Percentiles rank a stretch among this genome's conserved stretches.
Evolutionary conservation across 2,797 vertebrate species (phyloP).

Genomic region (Lagorchestes hirsutus): DNA sequence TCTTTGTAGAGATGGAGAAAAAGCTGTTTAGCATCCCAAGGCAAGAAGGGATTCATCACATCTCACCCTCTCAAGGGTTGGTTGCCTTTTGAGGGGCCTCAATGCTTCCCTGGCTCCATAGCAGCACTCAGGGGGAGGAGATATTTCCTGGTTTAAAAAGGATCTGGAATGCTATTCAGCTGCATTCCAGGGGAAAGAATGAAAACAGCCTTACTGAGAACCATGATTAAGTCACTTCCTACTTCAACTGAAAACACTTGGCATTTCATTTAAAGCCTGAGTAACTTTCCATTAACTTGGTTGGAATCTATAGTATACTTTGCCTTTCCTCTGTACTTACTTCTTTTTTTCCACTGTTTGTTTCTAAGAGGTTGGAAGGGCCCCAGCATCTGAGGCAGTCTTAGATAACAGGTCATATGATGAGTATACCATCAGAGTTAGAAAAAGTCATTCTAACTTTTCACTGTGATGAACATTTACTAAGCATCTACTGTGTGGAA

Average conservation of each 20-base stretch:
- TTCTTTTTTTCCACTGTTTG: not conserved
- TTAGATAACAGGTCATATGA: not conserved
- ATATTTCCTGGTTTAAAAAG: constrained; percentile 31
- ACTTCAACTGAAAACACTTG: constrained; percentile 31
- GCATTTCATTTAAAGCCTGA: constrained; percentile 33
- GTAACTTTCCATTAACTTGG: constrained; percentile 29
- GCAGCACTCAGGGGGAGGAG: not conserved
- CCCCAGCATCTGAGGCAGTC: not conserved
- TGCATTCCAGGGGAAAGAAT: constrained; percentile 8
- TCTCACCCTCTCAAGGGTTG: not conserved
- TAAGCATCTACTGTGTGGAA: not conserved
- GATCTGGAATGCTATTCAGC: not conserved
- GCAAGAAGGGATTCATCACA: not conserved
- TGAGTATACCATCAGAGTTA: not conserved
- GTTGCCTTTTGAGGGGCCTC: not conserved
- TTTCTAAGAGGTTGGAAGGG: not conserved
- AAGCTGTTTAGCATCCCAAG: constrained; percentile 19
- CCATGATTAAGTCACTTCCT: constrained; percentile 33
- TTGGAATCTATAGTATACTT: constrained; percentile 25
- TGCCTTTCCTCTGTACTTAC: constrained; percentile 42
- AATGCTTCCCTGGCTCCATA: not conserved
- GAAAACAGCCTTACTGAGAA: constrained; percentile 26
- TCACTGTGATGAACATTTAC: constrained; percentile 35
- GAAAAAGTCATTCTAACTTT: not conserved
- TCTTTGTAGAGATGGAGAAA: not conserved